A percentile compares a stretch with the other conserved stretches of the same genome.
Evolutionary conservation across 2,888 invertebrate species (phyloP).

Genomic region (Chymomyza amoena): DNA sequence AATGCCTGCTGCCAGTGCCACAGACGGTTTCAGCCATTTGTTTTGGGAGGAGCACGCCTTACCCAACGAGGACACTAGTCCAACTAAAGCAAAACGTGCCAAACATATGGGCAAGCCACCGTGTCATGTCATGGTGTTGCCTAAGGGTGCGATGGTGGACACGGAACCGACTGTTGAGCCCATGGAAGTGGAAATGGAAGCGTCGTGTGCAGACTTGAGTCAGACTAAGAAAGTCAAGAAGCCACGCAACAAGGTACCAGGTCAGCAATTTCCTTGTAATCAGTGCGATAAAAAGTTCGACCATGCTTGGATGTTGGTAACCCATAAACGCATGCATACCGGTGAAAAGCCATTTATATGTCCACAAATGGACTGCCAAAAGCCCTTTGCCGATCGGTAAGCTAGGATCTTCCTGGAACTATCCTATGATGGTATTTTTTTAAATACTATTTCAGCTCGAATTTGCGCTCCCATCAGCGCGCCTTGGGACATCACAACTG

Average conservation of each 20-base stretch:
- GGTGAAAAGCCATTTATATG: conserved; percentile 86
- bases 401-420: neutral
- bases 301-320: conserved; percentile 85
- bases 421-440: neutral
- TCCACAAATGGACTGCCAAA: conserved; percentile 81
- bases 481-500: conserved; percentile 85
- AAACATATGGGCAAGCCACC: neutral
- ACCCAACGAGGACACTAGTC: conserved; percentile 8
- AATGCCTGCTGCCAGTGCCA: conserved; percentile 29
- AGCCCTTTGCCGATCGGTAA: conserved; percentile 80
- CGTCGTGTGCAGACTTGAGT: neutral
- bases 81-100: neutral
- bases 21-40: conserved; percentile 45
- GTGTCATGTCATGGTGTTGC: conserved; percentile 34
- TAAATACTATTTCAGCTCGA: conserved; percentile 80
- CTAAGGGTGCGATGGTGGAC: neutral
- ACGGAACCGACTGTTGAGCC: neutral
- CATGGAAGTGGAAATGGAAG: neutral
- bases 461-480: conserved; percentile 86
- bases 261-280: conserved; percentile 61
- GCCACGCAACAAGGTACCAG: conserved; percentile 39
- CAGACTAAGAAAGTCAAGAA: conserved; percentile 19
- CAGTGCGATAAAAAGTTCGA: conserved; percentile 84
- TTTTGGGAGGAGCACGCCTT: conserved; percentile 39
- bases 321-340: conserved; percentile 84